These are phyloP conservation scores for Drosophila aldrichi DNA, from an alignment of 2,888 invertebrate species.

Conservation along the genomic window DNA sequence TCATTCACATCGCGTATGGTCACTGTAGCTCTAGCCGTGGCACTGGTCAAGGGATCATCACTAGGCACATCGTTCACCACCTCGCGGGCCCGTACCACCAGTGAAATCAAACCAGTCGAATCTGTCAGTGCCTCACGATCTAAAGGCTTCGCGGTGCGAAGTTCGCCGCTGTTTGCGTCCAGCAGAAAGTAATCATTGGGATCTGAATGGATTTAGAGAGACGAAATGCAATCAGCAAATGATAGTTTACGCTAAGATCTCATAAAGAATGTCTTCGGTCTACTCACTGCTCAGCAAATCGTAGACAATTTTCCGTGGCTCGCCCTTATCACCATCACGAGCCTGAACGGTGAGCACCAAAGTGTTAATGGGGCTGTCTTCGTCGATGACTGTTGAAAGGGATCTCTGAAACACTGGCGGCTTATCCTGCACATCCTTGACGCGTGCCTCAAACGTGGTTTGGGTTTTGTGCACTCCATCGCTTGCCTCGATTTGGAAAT, in stretches of 20 bases:
- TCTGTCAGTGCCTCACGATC: conserved; percentile 94
- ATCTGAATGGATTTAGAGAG: conserved; percentile 86
- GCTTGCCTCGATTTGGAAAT: conserved; percentile 91
- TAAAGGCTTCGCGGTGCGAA: conserved; percentile 93
- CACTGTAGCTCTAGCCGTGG: conserved; percentile 91
- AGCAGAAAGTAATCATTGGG: conserved; percentile 94
- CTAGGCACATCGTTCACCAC: conserved; percentile 90
- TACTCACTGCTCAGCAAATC: conserved; percentile 92
- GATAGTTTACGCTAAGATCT: background rate
- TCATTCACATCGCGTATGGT: conserved; percentile 96
- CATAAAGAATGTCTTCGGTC: background rate
- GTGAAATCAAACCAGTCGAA: conserved; percentile 91
- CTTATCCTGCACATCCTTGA: conserved; percentile 94
- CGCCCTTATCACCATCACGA: conserved; percentile 93
- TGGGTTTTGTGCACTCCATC: conserved; percentile 92
- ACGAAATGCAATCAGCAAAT: background rate
- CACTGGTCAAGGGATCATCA: conserved; percentile 89
- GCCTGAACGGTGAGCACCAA: conserved; percentile 92
- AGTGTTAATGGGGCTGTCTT: conserved; percentile 94
- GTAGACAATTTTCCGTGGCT: conserved; percentile 91
- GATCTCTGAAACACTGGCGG: conserved; percentile 94
- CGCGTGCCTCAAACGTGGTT: conserved; percentile 91
- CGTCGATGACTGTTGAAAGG: conserved; percentile 91
- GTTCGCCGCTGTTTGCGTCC: conserved; percentile 91
- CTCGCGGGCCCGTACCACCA: conserved; percentile 92